Base-by-base conservation (phyloP, 2,888 invertebrate genomes). In the Mamestra brassicae region DNA sequence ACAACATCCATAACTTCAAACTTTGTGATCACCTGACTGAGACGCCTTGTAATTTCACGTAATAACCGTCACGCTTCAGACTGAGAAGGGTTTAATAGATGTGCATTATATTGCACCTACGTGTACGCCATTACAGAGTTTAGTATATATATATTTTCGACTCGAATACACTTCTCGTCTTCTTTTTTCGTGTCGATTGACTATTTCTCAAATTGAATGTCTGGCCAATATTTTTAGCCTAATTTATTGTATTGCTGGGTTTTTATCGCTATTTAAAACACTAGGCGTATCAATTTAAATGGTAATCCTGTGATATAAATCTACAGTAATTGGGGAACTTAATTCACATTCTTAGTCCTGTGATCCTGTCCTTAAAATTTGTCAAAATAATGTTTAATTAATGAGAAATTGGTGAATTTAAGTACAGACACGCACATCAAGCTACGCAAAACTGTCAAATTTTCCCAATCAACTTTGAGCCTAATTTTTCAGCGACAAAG, bases 11-110 rank as follows among this genome's bases (percentile, higher is more conserved):
- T 61, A 80, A 77, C 72, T 15, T 62, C 34, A 70, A 70, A 50
- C 34, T 76, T 38, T 42, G 63, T 80, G 78, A 50, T 57, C 66
- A 80, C 67, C 81, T 77, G 71, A 77, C 64, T 77, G 71, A 52
- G 52, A 77, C 82, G 78, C 61, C 11, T 81, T 54, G 60, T 80
- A 65, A 77, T 60, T 82, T 63, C 38, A 82, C 60, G 60, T 77
- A 77, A 82, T 54, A 77, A n/a, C n/a, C 54, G 83, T 72, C 57
- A 77, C 65, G 83, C 65, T 66, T 69, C 54, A 66, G 64, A 78
- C 36, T 61, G 47, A 57, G 17, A 71, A 80, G 68, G 83, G 80
- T 77, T 68, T 72, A 26, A 15, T 62, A n/a, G 36, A 66, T 45
- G 57, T 63, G 66, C 34, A 45, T 55, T 63, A 38, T 50, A 26